Evolutionary conservation across 2,888 invertebrate species (phyloP), one percentile per base, ranked within the genome.

Genomic region (Drosophila austrosaltans): DNA sequence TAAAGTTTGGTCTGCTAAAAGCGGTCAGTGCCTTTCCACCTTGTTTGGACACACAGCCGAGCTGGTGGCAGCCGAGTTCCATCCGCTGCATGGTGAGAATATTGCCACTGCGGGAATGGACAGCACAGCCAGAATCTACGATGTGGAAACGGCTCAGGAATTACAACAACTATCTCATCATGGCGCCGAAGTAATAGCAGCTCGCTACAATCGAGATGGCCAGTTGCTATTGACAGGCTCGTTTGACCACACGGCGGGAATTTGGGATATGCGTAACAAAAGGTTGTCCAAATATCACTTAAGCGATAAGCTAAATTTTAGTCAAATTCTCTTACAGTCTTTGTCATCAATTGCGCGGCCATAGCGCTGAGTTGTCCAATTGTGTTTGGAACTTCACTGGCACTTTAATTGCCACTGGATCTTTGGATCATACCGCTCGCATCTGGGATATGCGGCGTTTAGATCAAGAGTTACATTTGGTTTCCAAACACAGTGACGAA

Each of bases 91-190:
- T 75, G 75, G 79, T 3, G 94, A 94, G 63, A 92, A 94, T 64
- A 93, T 95, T 0, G 96, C 95, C 4, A 96, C 97, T 0, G 96
- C 95, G 0, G 96, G 96, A 20, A 95, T 96, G 94, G 97, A 97
- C 89, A 93, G 93, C 54, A 95, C 95, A 0, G 95, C 96, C 5
- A 95, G 95, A 83, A 92, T 97, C 32, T 97, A 94, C 92, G 95
- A 96, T 77, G 93, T 94, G 8, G 93, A 93, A 75, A 95, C 96
- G 60, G 96, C 95, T 2, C 93, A 93, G 57, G 95, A 95, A 78
- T 87, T 95, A 64, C 94, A 94, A 58, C 93, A 93, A 1, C 93
- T 95, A 75, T 84, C 82, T n/a, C 95, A 95, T 0, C 97, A 97
- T 90, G 94, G 94, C 1, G 96, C 95, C 1, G 96, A 96, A 92